Percentiles rank a stretch among this genome's conserved stretches.
Conservation (phyloP, 2,888 invertebrate species). For the Acleris laterana region DNA sequence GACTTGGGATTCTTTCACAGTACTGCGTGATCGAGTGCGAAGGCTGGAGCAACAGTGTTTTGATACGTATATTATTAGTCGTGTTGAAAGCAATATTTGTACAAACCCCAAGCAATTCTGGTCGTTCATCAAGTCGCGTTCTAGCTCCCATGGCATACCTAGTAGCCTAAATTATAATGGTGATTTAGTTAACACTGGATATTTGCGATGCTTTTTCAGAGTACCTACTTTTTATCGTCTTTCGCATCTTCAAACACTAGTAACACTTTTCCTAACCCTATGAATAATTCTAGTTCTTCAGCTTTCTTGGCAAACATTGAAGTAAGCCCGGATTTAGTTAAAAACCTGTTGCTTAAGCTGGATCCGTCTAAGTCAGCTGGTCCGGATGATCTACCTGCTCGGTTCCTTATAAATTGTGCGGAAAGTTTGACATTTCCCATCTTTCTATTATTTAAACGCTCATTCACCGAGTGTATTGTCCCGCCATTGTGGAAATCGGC, state of each 20-base stretch:
- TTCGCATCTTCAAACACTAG: neutral
- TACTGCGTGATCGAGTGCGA: neutral
- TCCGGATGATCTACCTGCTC: no score
- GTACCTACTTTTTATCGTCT: neutral
- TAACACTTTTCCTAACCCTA: neutral
- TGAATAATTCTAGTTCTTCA: neutral
- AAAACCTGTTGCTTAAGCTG: neutral
- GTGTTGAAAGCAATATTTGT: neutral
- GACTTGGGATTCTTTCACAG: neutral
- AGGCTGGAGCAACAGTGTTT: conserved; percentile 1
- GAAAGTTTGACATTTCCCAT: no score
- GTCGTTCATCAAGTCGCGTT: conserved; percentile 1
- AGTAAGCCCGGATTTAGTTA: neutral
- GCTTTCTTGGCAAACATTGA: neutral
- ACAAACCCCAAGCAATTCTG: conserved; percentile 7
- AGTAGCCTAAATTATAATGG: neutral
- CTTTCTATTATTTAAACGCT: no score
- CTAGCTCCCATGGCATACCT: neutral
- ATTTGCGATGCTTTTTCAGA: neutral
- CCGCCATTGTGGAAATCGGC: no score
- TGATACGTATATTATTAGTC: neutral
- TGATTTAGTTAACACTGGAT: neutral
- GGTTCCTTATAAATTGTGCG: no score
- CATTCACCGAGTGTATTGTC: no score
- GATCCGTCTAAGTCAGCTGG: neutral